These are phyloP conservation scores for Plestiodon gilberti DNA, from an alignment of 2,113 vertebrate genomes.

Conservation along the genomic window DNA sequence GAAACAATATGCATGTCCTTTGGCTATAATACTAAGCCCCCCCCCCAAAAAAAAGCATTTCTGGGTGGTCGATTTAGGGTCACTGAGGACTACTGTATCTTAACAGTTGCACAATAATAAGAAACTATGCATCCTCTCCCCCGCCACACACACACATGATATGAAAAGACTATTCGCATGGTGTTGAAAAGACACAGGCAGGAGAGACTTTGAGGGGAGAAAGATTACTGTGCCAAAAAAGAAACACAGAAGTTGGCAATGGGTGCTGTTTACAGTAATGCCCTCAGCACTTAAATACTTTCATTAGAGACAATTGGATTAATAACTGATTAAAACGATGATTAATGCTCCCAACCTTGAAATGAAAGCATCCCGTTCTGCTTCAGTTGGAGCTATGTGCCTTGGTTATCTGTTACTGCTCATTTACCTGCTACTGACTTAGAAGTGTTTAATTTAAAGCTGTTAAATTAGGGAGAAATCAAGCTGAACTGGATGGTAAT, in stretches of 20 bases:
- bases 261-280: not conserved
- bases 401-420: too few species aligned
- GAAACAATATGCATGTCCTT: too few species aligned
- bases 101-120: not conserved
- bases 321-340: not conserved
- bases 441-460: not conserved
- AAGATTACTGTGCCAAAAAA: too few species aligned
- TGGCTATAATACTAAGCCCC: too few species aligned
- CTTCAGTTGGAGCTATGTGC: not conserved
- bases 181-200: not conserved
- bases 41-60: too few species aligned
- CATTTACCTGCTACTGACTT: too few species aligned
- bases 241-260: too few species aligned
- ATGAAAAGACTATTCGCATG: not conserved
- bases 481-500: not conserved
- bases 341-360: not conserved
- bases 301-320: not conserved
- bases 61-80: too few species aligned
- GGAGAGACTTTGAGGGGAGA: not conserved
- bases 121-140: not conserved
- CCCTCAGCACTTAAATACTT: not conserved
- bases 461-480: not conserved
- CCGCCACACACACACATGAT: not conserved
- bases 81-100: too few species aligned
- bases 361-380: not conserved